phyloP scores from a whole-genome alignment of 2,888 invertebrate genomes.

The Eupithecia subfuscata region DNA sequence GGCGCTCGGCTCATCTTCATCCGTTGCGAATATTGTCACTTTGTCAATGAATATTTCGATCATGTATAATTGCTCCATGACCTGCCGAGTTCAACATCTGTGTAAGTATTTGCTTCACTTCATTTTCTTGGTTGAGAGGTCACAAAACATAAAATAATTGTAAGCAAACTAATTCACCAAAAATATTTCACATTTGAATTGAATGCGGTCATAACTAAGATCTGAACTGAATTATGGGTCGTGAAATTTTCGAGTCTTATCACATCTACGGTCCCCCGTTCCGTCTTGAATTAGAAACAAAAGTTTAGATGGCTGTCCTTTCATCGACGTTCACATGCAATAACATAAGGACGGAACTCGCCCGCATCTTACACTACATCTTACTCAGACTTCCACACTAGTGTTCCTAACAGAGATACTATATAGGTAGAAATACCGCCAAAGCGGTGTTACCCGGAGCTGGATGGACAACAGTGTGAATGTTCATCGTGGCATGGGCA shows the following conservation, averaged over 20 bases:
- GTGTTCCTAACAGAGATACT: not conserved
- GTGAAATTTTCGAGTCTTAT: not conserved
- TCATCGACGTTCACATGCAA: not conserved
- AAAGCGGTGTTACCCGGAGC: not conserved
- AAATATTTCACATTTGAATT: not conserved
- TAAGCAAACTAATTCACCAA: not conserved
- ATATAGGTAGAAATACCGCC: no score
- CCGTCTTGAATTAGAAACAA: not conserved
- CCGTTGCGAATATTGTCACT: constrained; percentile 70
- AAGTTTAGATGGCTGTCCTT: not conserved
- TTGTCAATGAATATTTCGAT: constrained; percentile 83
- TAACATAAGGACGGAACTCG: not conserved
- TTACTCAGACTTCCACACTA: not conserved
- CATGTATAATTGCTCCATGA: constrained; percentile 84
- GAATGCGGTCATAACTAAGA: not conserved
- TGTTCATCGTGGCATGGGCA: not conserved
- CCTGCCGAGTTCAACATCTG: constrained; percentile 74
- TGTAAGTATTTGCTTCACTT: constrained; percentile 59
- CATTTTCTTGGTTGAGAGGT: constrained; percentile 24
- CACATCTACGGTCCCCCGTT: not conserved
- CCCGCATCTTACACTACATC: not conserved
- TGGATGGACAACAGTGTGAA: not conserved
- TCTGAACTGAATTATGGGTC: not conserved
- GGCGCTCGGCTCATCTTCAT: constrained; percentile 59
- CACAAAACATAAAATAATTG: constrained; percentile 14